Evolutionary conservation across 2,888 invertebrate genomes (phyloP), one percentile per base, ranked within the genome.

Genomic region (Drosophila nr. fundita): DNA sequence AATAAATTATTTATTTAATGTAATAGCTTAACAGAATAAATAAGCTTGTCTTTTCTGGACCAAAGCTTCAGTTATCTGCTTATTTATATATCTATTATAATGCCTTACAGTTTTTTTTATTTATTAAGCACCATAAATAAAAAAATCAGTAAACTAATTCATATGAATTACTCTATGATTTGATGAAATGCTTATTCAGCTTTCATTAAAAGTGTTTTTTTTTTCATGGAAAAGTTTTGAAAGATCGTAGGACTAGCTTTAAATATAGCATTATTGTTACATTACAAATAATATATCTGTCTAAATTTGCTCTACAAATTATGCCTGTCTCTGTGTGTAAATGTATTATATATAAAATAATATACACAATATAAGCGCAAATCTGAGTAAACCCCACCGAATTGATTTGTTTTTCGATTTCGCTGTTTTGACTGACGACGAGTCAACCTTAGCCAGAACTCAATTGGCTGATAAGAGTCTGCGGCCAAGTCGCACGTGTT

Each of bases 401-500:
- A 45, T 45, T 1, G 0, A 6, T 45, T 34, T 34, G 32, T 13
- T 27, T 30, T 60, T 52, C 2, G 2, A 36, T 8, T 29, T n/a
- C 15, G 7, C n/a, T 30, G 2, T 1, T 40, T 48, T 32, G 30
- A 24, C 45, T 40, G 18, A 27, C 13, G 21, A 11, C 13, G 21
- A 11, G 18, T n/a, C 29, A 11, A 40, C 21, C 29, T 36, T 36
- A 27, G 29, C 53, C 8, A 45, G 21, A 45, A 15, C 4, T 21
- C 59, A 63, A 75, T 32, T 7, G 30, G 32, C 60, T 79, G 77
- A 79, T 77, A 66, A 79, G 64, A 18, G n/a, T 10, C 1, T 32
- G 6, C 6, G 49, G n/a, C 18, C 36, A 21, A 38, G 48, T 5
- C 11, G 50, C 79, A 70, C 66, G 80, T 63, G 65, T 61, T 52